A percentile compares a stretch with the other conserved stretches of the same genome.
Conservation (phyloP, 2,113 vertebrate species). For the Nyctereutes procyonoides region DNA sequence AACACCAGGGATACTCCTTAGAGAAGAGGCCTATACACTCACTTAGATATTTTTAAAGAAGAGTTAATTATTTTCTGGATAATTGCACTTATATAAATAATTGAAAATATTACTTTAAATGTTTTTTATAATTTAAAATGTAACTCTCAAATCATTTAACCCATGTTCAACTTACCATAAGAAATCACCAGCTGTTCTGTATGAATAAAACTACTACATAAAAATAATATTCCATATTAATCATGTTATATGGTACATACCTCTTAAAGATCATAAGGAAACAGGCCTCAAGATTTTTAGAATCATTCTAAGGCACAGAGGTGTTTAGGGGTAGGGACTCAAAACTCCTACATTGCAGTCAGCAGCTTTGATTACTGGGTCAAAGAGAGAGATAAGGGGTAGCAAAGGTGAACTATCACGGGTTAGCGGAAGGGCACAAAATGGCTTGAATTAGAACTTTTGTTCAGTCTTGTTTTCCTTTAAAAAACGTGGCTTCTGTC, state of each 20-base stretch:
- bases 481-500: background rate
- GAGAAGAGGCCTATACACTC: background rate
- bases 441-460: background rate
- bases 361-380: background rate
- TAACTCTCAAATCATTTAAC: constrained; percentile 33
- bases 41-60: constrained; percentile 36
- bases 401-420: background rate
- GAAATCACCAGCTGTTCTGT: background rate
- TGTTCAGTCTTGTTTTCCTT: background rate
- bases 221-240: constrained; percentile 7
- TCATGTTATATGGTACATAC: background rate
- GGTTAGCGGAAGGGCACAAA: background rate
- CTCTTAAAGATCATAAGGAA: constrained; percentile 10
- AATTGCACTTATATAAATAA: constrained; percentile 37
- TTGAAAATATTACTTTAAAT: constrained; percentile 15
- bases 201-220: constrained; percentile 7
- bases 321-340: background rate
- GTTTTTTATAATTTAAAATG: constrained; percentile 15
- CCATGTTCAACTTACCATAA: background rate
- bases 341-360: background rate
- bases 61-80: constrained; percentile 17
- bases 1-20: background rate
- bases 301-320: background rate
- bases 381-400: background rate
- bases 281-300: background rate